Evolutionary conservation across 2,113 vertebrate species (phyloP).

Genomic region (Todiramphus saurophagus): DNA sequence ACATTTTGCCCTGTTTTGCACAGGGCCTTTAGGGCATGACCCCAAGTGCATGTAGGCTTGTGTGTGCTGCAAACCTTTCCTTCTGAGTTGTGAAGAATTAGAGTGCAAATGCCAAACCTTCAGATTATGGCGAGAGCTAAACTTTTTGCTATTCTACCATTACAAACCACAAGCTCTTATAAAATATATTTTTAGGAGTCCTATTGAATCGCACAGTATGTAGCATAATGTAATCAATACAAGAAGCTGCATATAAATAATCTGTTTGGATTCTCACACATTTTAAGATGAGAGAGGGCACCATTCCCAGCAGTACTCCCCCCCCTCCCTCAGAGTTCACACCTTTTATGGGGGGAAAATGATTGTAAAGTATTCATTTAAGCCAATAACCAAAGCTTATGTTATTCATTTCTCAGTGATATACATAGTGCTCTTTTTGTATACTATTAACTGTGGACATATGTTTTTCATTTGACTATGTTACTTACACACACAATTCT

Average conservation of each 20-base stretch:
- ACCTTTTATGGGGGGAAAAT: conserved; percentile 71
- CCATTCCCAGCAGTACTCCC: conserved; percentile 68
- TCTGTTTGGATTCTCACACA: conserved; percentile 74
- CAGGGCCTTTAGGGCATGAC: background rate
- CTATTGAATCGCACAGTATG: conserved; percentile 68
- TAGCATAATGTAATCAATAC: conserved; percentile 74
- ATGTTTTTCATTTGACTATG: conserved; percentile 75
- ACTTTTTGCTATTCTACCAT: conserved; percentile 41
- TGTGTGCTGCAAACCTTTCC: background rate
- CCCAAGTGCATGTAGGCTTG: background rate
- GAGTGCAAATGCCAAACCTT: background rate
- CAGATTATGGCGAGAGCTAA: background rate
- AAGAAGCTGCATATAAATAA: conserved; percentile 74
- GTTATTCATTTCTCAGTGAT: conserved; percentile 69
- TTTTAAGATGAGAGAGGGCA: conserved; percentile 75
- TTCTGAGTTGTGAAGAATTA: background rate
- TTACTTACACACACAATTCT: conserved; percentile 65
- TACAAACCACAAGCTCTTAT: conserved; percentile 46
- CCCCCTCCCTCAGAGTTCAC: conserved; percentile 62
- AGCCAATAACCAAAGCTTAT: conserved; percentile 72
- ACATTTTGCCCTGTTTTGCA: background rate
- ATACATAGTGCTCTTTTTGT: conserved; percentile 69
- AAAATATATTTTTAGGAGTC: conserved; percentile 67
- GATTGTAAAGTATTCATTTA: conserved; percentile 75
- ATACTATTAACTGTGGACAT: conserved; percentile 72